A percentile compares a stretch with the other conserved stretches of the same genome.
These are phyloP conservation scores for Apostichopus japonicus DNA, from an alignment of 35 echinoderm and acorn worm species.

Conservation along the genomic window DNA sequence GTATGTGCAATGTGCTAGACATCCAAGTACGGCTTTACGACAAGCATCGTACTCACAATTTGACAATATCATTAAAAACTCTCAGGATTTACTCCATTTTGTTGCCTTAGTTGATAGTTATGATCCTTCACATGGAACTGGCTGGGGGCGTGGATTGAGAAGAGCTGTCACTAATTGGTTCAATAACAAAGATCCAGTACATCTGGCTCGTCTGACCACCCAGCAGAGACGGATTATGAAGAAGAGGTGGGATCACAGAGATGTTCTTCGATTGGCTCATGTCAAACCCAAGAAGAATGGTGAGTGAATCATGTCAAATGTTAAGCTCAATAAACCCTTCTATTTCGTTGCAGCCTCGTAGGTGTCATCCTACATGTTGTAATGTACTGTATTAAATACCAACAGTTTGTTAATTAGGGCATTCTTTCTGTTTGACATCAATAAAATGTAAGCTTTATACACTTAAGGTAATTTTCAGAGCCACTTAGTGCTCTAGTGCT, in stretches of 20 bases:
- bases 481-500: no score
- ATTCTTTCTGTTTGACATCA: no score
- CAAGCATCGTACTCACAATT: slow-evolving; percentile 72
- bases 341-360: no score
- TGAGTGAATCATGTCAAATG: slow-evolving; percentile 43
- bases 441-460: no score
- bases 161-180: slow-evolving; percentile 83
- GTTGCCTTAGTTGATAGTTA: slow-evolving; percentile 71
- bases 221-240: slow-evolving; percentile 65
- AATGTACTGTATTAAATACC: no score
- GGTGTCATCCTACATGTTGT: no score
- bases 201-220: slow-evolving; percentile 74
- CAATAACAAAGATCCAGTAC: slow-evolving; percentile 72
- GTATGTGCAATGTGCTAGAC: slow-evolving; percentile 70
- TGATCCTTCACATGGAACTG: slow-evolving; percentile 59
- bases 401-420: no score
- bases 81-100: slow-evolving; percentile 84
- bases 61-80: slow-evolving; percentile 71
- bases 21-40: slow-evolving; percentile 66
- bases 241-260: slow-evolving; percentile 87
- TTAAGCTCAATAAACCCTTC: no score
- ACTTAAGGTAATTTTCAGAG: no score
- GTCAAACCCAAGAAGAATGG: slow-evolving; percentile 86
- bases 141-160: slow-evolving; percentile 86
- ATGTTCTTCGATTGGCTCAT: slow-evolving; percentile 87